phyloP scores from a whole-genome alignment of 2,113 vertebrate genomes.

The Corythornis madagascariensis region DNA sequence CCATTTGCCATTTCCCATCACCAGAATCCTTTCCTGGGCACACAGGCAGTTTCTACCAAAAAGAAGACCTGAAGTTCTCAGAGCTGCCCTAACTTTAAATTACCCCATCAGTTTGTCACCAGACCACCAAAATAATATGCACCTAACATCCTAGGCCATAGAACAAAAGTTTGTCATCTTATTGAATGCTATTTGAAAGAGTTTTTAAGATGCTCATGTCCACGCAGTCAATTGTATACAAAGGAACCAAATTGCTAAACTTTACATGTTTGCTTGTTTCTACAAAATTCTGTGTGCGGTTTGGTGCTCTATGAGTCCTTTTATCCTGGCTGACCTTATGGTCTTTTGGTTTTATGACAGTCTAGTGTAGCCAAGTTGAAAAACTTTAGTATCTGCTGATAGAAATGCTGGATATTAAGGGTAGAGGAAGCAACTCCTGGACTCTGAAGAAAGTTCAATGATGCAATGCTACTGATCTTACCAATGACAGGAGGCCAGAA shows the following conservation, averaged over 20 bases:
- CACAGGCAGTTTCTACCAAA: not conserved
- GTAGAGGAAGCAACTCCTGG: not conserved
- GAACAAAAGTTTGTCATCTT: not conserved
- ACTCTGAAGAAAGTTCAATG: not conserved
- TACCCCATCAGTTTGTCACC: not conserved
- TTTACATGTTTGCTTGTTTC: not conserved
- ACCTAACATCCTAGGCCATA: not conserved
- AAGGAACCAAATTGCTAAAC: not conserved
- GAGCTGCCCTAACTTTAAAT: not conserved
- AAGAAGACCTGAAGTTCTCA: not conserved
- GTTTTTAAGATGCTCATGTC: not conserved
- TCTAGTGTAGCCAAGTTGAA: not conserved
- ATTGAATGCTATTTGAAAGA: not conserved
- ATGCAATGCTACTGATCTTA: not conserved
- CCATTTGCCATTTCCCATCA: accelerated
- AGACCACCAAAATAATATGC: not conserved
- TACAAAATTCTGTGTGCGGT: not conserved
- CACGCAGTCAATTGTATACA: too few relatives aligned
- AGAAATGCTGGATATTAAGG: not conserved
- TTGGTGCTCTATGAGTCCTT: not conserved
- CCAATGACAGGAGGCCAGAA: not conserved
- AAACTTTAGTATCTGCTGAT: not conserved
- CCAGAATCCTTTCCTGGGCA: not conserved
- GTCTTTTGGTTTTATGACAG: not conserved
- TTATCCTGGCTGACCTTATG: not conserved